These are phyloP conservation scores for Buathra laborator DNA, from an alignment of 2,888 invertebrate species.

Conservation along the genomic window DNA sequence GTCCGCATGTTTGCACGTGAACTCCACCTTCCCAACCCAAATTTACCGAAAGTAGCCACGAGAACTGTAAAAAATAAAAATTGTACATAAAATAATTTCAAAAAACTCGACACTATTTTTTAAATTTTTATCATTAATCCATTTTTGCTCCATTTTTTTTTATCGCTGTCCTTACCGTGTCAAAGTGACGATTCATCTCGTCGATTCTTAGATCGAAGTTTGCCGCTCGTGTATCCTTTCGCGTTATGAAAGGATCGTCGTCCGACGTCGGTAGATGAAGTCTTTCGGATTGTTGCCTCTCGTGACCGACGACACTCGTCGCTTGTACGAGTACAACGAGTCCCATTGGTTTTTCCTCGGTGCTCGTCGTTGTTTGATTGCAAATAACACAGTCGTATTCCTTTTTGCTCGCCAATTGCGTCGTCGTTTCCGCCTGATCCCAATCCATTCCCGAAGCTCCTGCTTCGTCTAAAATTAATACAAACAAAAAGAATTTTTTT, in stretches of 20 bases:
- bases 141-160: neutral
- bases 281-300: conserved; percentile 87
- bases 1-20: conserved; percentile 98
- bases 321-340: conserved; percentile 94
- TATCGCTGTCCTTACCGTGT: conserved; percentile 86
- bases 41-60: conserved; percentile 92
- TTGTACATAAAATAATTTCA: neutral
- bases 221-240: conserved; percentile 89
- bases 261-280: conserved; percentile 88
- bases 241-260: conserved; percentile 88
- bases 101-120: too few species aligned
- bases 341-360: conserved; percentile 94
- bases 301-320: conserved; percentile 95
- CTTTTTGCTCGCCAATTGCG: conserved; percentile 87
- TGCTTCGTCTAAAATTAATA: conserved; percentile 82
- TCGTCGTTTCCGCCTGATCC: conserved; percentile 87
- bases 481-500: neutral
- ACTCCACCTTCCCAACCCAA: conserved; percentile 97
- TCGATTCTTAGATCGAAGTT: conserved; percentile 93
- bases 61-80: conserved; percentile 86
- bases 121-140: neutral
- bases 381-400: conserved; percentile 99
- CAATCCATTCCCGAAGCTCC: conserved; percentile 88
- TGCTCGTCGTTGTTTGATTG: conserved; percentile 95
- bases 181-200: conserved; percentile 92